Conservation (phyloP, 1,140 invertebrate species). For the Palaemon carinicauda region DNA sequence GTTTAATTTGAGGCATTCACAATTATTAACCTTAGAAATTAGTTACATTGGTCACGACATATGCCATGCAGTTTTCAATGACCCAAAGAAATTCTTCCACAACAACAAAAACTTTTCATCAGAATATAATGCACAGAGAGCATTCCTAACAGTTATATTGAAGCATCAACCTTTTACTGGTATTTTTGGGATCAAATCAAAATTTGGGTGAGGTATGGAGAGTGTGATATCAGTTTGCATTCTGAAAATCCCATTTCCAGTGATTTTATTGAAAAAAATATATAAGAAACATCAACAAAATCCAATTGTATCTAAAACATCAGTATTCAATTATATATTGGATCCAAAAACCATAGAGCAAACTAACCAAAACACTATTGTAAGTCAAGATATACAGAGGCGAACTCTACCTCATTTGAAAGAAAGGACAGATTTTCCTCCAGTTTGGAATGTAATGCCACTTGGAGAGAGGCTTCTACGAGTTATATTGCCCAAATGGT, state of each 20-base stretch:
- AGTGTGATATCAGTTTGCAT: background rate
- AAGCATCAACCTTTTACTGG: conserved; percentile 15
- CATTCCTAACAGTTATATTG: background rate
- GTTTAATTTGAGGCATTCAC: background rate
- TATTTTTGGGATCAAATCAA: conserved; percentile 24
- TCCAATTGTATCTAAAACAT: background rate
- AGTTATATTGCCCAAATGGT: background rate
- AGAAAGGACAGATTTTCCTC: background rate
- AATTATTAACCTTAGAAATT: conserved; percentile 12
- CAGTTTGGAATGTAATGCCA: conserved; percentile 22
- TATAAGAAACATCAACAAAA: background rate
- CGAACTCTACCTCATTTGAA: conserved; percentile 14
- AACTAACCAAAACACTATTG: conserved; percentile 7
- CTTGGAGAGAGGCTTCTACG: conserved; percentile 1
- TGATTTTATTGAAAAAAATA: conserved; percentile 10
- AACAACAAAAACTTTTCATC: background rate
- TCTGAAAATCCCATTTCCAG: background rate
- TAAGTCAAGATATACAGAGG: background rate
- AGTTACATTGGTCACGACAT: conserved; percentile 18
- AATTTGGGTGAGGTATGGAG: conserved; percentile 36
- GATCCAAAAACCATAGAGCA: conserved; percentile 4
- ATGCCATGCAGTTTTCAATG: conserved; percentile 24
- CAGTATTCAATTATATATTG: background rate
- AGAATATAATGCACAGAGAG: conserved; percentile 22
- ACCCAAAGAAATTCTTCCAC: conserved; percentile 10